These are phyloP conservation scores for Dissostichus mawsoni DNA, from an alignment of 2,113 vertebrate species.

Conservation along the genomic window DNA sequence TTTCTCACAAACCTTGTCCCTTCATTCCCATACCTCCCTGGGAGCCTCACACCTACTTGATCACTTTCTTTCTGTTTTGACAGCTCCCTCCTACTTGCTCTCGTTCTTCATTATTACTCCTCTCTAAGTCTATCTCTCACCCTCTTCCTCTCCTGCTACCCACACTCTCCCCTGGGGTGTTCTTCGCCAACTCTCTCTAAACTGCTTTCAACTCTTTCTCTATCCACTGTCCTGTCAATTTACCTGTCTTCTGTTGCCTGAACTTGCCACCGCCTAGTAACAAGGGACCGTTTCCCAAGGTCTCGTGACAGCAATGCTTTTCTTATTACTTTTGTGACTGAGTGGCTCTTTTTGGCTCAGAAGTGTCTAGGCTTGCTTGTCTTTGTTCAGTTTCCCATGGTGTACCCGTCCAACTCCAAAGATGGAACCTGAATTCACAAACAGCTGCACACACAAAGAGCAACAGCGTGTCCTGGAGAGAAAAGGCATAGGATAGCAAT, in stretches of 20 bases:
- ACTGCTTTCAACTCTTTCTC: constrained; percentile 63
- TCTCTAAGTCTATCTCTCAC: constrained; percentile 66
- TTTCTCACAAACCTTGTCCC: constrained; percentile 47
- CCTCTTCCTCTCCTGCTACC: constrained; percentile 60
- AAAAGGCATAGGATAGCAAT: not conserved
- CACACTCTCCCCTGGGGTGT: constrained; percentile 68
- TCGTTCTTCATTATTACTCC: constrained; percentile 76
- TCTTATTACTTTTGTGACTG: constrained; percentile 74
- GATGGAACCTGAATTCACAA: constrained; percentile 42
- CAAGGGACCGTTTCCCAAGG: constrained; percentile 56
- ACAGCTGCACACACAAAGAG: constrained; percentile 22
- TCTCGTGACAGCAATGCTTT: constrained; percentile 69
- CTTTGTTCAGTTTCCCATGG: constrained; percentile 41
- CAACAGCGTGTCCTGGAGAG: not conserved
- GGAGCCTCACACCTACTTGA: constrained; percentile 66
- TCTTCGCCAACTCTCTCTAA: constrained; percentile 66
- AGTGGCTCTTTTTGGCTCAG: constrained; percentile 52
- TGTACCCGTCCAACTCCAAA: constrained; percentile 24
- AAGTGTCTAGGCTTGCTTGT: constrained; percentile 31
- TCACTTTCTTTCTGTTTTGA: constrained; percentile 75
- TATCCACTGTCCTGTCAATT: constrained; percentile 68
- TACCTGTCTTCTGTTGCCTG: constrained; percentile 68
- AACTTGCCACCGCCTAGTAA: constrained; percentile 69
- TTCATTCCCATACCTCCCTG: constrained; percentile 50
- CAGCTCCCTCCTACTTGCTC: constrained; percentile 75